A percentile compares a stretch with the other conserved stretches of the same genome.
Conservation (phyloP, 2,113 vertebrate species). For the Physeter macrocephalus region DNA sequence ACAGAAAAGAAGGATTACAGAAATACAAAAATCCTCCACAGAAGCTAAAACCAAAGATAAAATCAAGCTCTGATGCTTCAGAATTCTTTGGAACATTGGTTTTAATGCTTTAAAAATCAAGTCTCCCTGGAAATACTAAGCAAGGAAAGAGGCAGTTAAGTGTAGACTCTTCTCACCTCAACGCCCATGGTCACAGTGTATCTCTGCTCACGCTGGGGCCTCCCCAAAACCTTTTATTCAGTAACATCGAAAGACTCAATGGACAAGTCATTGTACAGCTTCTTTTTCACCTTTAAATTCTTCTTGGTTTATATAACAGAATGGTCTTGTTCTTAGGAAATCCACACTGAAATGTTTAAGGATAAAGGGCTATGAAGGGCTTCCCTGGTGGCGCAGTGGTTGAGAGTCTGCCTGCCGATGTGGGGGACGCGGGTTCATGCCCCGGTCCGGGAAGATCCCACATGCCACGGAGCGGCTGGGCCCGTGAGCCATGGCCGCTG, state of each 20-base stretch:
- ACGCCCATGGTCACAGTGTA: accelerated
- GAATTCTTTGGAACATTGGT: neutral
- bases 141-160: neutral
- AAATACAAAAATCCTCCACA: neutral
- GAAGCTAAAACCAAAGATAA: neutral
- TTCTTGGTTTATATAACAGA: neutral
- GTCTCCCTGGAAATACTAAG: neutral
- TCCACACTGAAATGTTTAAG: neutral
- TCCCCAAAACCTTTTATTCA: neutral
- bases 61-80: neutral
- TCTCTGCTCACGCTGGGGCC: neutral
- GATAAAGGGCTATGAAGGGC: neutral
- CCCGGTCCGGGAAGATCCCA: too few species aligned
- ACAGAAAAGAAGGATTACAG: neutral
- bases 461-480: too few species aligned
- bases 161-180: neutral
- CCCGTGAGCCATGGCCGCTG: too few species aligned
- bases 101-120: neutral
- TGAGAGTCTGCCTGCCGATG: too few species aligned
- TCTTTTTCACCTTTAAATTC: neutral
- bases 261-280: neutral
- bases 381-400: too few species aligned
- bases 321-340: neutral
- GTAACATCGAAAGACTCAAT: neutral
- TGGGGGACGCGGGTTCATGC: too few species aligned